A percentile compares a stretch with the other conserved stretches of the same genome.
These are phyloP conservation scores for Passer domesticus DNA, from an alignment of 2,113 vertebrate genomes.

Conservation along the genomic window DNA sequence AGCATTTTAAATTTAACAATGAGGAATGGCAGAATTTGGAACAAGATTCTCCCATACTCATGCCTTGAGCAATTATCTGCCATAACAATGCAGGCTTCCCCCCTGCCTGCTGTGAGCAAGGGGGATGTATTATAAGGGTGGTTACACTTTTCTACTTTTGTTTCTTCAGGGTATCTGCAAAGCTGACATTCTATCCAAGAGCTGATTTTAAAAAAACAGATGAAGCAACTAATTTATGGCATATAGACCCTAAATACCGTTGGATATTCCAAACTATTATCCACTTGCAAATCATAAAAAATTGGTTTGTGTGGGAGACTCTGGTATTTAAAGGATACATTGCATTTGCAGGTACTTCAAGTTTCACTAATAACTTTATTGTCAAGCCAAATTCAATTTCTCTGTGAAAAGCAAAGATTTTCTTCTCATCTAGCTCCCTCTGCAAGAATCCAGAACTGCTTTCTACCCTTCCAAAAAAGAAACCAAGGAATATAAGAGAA, in stretches of 20 bases:
- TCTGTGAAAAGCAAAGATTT: background rate
- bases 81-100: background rate
- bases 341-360: background rate
- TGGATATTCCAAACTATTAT: background rate
- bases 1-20: background rate
- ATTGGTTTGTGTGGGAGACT: background rate
- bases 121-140: background rate
- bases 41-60: background rate
- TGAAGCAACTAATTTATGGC: background rate
- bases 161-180: background rate
- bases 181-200: background rate
- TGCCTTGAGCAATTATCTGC: background rate
- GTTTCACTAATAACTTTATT: background rate
- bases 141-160: background rate
- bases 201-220: background rate
- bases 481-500: background rate
- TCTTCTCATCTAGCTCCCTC: background rate
- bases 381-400: background rate
- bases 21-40: background rate
- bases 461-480: background rate
- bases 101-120: background rate
- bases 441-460: background rate
- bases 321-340: background rate
- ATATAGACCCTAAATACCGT: background rate
- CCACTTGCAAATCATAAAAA: background rate